Evolutionary conservation across 1,140 invertebrate genomes (phyloP).

Genomic region (Oreohelix idahoensis): DNA sequence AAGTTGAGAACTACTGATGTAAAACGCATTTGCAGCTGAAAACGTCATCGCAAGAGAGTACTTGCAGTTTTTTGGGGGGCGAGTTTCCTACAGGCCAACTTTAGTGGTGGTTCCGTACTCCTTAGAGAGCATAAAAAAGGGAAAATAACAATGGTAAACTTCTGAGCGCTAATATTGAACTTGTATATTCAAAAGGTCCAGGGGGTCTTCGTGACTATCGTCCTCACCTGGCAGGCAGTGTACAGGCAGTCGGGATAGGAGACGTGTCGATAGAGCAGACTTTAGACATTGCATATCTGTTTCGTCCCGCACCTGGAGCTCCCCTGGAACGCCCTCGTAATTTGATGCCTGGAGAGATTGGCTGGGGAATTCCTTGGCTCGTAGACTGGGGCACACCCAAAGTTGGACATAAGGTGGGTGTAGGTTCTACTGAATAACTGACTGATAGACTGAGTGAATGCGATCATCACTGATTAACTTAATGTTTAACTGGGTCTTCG

Average conservation of each 20-base stretch:
- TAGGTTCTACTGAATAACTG: conserved; percentile 28
- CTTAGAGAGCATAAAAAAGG: too few species aligned
- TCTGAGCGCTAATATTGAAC: too few species aligned
- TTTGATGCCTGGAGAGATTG: conserved; percentile 51
- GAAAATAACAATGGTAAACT: too few species aligned
- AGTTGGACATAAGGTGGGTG: conserved; percentile 55
- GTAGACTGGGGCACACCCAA: conserved; percentile 41
- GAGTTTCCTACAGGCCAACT: too few species aligned
- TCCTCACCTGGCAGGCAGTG: conserved; percentile 46
- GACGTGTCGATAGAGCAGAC: conserved; percentile 49
- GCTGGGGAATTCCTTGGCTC: conserved; percentile 49
- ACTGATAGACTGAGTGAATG: not conserved
- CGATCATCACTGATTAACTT: not conserved
- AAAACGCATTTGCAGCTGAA: too few species aligned
- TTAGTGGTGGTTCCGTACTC: too few species aligned
- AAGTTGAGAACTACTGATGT: too few species aligned
- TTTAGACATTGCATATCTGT: conserved; percentile 54
- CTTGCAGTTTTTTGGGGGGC: too few species aligned
- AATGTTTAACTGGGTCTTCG: not conserved
- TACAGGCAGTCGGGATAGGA: conserved; percentile 52
- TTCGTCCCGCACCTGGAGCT: conserved; percentile 48
- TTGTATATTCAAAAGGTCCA: conserved; percentile 48
- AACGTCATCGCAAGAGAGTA: too few species aligned
- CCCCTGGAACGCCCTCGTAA: conserved; percentile 49
- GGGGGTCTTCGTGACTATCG: conserved; percentile 52